Conservation (phyloP, 30 jellyfish, hydroid and myxozoan species). For the Phacellophora camtschatica region DNA sequence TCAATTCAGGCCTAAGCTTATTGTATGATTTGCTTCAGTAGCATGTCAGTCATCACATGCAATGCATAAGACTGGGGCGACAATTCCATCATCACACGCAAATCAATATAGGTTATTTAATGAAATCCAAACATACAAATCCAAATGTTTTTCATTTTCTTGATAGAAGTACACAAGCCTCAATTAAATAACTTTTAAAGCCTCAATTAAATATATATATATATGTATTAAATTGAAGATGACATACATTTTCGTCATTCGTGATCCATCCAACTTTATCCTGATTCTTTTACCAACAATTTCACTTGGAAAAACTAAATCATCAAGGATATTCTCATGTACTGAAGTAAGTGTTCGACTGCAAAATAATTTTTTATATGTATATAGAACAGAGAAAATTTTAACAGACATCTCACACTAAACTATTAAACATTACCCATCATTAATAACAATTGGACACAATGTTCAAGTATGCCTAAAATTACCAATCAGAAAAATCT, state of each 20-base stretch:
- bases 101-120: not conserved
- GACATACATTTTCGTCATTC: constrained; percentile 80
- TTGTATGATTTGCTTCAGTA: constrained; percentile 68
- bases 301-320: constrained; percentile 88
- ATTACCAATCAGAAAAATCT: too few relatives aligned
- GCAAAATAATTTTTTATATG: not conserved
- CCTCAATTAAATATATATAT: too few relatives aligned
- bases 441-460: too few relatives aligned
- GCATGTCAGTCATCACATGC: constrained; percentile 63
- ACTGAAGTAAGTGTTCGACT: constrained; percentile 97
- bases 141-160: too few relatives aligned
- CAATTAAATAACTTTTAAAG: too few relatives aligned
- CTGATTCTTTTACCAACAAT: constrained; percentile 96
- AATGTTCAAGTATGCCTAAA: too few relatives aligned
- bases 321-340: constrained; percentile 87
- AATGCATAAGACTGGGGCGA: constrained; percentile 84
- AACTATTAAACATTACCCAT: too few relatives aligned
- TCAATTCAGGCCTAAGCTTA: too few relatives aligned
- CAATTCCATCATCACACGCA: constrained; percentile 47
- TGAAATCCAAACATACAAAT: too few relatives aligned
- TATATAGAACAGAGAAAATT: not conserved
- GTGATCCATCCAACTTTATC: constrained; percentile 84
- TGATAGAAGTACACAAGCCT: too few relatives aligned
- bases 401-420: not conserved
- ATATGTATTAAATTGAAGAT: not conserved